A percentile compares a stretch with the other conserved stretches of the same genome.
phyloP scores from a whole-genome alignment of 2,888 invertebrate genomes.

The Ichneumoninae sp. region DNA sequence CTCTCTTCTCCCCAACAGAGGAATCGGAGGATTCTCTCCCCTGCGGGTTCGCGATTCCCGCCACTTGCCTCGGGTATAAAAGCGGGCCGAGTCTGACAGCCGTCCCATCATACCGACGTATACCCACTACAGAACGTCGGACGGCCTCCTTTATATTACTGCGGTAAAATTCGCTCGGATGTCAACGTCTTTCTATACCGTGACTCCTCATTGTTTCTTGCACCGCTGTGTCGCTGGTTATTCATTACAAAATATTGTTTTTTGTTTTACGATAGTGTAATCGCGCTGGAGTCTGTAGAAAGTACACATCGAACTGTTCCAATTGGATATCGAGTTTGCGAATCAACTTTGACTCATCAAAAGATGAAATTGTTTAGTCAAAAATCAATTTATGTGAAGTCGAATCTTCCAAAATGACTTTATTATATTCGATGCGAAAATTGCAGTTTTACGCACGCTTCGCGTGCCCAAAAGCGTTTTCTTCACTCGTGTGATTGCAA shows the following conservation, averaged over 20 bases:
- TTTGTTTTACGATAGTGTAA: background rate
- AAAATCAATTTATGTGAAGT: background rate
- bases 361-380: background rate
- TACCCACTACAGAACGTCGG: constrained; percentile 25
- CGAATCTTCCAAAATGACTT: background rate
- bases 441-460: no score
- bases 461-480: no score
- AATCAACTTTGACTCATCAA: background rate
- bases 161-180: constrained; percentile 46
- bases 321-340: background rate
- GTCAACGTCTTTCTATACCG: constrained; percentile 53
- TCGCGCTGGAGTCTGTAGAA: background rate
- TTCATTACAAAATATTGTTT: background rate
- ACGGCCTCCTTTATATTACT: constrained; percentile 50
- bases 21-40: constrained; percentile 40
- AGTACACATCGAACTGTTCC: background rate
- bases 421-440: no score
- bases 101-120: constrained; percentile 56
- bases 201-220: constrained; percentile 51
- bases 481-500: no score
- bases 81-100: constrained; percentile 49
- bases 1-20: background rate
- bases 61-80: constrained; percentile 55
- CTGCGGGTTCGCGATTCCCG: constrained; percentile 20
- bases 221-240: background rate